Conservation (phyloP, 1,140 invertebrate species). For the Philotrypesis tridentata region DNA sequence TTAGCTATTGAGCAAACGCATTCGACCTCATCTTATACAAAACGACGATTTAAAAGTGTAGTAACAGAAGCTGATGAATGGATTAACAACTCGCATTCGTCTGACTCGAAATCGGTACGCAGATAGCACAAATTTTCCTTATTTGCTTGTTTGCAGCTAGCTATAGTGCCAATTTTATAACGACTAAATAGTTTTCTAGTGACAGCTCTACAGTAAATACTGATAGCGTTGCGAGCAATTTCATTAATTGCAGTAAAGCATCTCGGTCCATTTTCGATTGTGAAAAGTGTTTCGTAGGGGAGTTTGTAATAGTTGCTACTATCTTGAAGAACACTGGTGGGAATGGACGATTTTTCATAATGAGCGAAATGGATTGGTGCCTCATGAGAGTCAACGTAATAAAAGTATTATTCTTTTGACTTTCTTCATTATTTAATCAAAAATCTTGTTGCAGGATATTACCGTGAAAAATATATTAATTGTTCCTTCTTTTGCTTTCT, state of each 20-base stretch:
- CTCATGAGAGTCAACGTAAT: conserved; percentile 59
- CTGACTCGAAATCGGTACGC: not conserved
- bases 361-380: conserved; percentile 66
- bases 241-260: not conserved
- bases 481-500: conserved; percentile 56
- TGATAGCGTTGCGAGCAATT: not conserved
- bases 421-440: not conserved
- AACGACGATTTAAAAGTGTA: not conserved
- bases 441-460: conserved; percentile 53
- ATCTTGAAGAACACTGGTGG: conserved; percentile 61
- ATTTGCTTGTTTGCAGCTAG: not conserved
- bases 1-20: not conserved
- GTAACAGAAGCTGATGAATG: not conserved
- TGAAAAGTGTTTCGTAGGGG: conserved; percentile 61
- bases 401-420: not conserved
- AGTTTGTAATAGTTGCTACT: conserved; percentile 49
- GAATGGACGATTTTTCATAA: conserved; percentile 63
- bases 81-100: not conserved
- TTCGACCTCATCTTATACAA: not conserved
- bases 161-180: not conserved
- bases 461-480: conserved; percentile 52
- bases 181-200: not conserved
- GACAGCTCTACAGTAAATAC: not conserved
- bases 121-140: not conserved
- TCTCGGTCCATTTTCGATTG: conserved; percentile 58